Base-by-base conservation (phyloP, 2,113 vertebrate species). In the Chamaetylas fuelleborni region DNA sequence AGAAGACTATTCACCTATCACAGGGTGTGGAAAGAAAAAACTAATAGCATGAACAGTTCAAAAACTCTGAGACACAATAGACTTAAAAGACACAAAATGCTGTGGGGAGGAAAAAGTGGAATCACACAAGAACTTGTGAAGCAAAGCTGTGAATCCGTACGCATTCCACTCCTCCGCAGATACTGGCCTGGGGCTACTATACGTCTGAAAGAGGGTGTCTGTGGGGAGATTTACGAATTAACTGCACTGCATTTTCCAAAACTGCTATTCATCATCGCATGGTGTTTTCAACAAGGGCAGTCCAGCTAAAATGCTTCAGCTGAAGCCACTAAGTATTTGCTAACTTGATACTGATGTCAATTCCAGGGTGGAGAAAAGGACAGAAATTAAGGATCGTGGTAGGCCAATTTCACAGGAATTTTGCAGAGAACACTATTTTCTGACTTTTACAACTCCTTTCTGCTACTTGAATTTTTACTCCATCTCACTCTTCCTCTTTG, bases 321-420 rank as follows among this genome's bases (percentile, higher is more conserved):
- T 88, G 76, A 94, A 96, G 88, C 62, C 73, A 60, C 66, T 72
- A 95, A 86, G 24, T 77, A 70, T 93, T 93, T 93, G 67, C 74
- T 93, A 92, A 95, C 82, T 90, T 93, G 85, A 95, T 79, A 85
- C 22, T 91, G 87, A 92, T 86, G 88, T 76, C 4, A 3, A 18
- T 82, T 76, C 45, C 66, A 85, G 66, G 18, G 48, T 86, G 85
- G 85, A 91, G 42, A 95, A 92, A 79, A 81, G 65, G 45, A 61
- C 19, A 82, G 54, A 82, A 96, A 92, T 58, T 61, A 89, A 76
- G 38, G 71, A 85, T 78, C 4, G 1, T 3, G 16, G 48, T 24
- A 81, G 38, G 54, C 36, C 19, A 76, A 13, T 73, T 94, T 91
- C 74, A 73, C 17, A 65, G 66, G 69, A 91, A 79, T 95, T 91